Evolutionary conservation across 2,888 invertebrate genomes (phyloP).

Genomic region (Trichopoda pennipes): DNA sequence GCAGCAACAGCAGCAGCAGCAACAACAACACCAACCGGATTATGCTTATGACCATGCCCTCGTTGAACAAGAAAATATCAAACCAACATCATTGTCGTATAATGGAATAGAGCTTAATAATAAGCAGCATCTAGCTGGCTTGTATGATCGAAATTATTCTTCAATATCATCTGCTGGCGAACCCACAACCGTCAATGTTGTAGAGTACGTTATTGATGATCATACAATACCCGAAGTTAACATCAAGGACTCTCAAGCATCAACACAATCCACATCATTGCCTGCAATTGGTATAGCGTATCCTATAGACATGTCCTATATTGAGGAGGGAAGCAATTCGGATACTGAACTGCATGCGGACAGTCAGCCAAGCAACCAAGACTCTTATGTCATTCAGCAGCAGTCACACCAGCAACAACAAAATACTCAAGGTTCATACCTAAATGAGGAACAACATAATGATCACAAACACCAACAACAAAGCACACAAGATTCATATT

Average conservation of each 20-base stretch:
- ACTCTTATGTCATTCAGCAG: slow-evolving; percentile 70
- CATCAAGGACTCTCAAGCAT: slow-evolving; percentile 73
- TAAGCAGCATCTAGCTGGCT: slow-evolving; percentile 24
- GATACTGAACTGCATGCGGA: slow-evolving; percentile 7
- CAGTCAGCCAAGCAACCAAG: slow-evolving; percentile 58
- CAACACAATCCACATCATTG: slow-evolving; percentile 77
- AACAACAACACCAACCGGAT: neutral
- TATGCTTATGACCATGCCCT: slow-evolving; percentile 21
- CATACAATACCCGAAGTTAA: slow-evolving; percentile 75
- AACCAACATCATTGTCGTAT: slow-evolving; percentile 26
- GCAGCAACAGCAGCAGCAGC: neutral
- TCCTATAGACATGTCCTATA: slow-evolving; percentile 77
- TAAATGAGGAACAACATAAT: slow-evolving; percentile 43
- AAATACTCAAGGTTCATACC: neutral
- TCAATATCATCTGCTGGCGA: slow-evolving; percentile 26
- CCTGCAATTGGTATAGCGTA: slow-evolving; percentile 78
- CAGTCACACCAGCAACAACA: slow-evolving; percentile 26
- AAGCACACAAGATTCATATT: slow-evolving; percentile 1
- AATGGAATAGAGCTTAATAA: slow-evolving; percentile 42
- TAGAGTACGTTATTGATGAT: slow-evolving; percentile 74
- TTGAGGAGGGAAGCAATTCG: slow-evolving; percentile 71
- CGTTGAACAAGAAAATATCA: slow-evolving; percentile 33
- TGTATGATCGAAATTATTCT: slow-evolving; percentile 14
- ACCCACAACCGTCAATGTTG: slow-evolving; percentile 57
- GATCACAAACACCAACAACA: slow-evolving; percentile 69